Conservation (phyloP, 2,797 vertebrate genomes). For the Platyrinchus mystaceus region DNA sequence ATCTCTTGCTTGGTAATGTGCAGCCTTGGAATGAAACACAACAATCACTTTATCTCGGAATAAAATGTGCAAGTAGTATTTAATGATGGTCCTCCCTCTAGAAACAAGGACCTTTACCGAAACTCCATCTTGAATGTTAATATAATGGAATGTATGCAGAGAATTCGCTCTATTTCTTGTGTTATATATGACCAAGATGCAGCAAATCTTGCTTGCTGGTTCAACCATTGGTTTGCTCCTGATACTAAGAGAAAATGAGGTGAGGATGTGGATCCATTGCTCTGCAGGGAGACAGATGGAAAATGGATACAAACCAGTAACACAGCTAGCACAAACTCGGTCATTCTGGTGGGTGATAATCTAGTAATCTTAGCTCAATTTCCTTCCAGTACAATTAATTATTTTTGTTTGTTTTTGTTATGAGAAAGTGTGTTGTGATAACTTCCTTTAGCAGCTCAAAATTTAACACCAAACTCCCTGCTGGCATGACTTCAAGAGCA, state of each 20-base stretch:
- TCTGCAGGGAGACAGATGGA: not conserved
- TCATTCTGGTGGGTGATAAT: not conserved
- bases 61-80: not conserved
- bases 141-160: not conserved
- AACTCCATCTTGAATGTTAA: not conserved
- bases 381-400: constrained; percentile 14
- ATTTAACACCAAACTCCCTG: constrained; percentile 43
- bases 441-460: constrained; percentile 36
- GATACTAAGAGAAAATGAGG: not conserved
- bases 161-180: not conserved
- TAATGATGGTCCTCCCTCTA: not conserved
- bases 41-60: constrained; percentile 2
- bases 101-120: not conserved
- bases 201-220: not conserved
- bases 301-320: not conserved
- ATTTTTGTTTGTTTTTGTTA: constrained; percentile 39
- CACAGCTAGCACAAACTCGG: not conserved
- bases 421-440: constrained; percentile 10
- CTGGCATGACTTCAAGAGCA: constrained; percentile 48
- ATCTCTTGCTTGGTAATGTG: not conserved
- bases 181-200: not conserved
- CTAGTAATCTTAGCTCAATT: not conserved
- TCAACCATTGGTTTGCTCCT: not conserved
- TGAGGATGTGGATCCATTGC: not conserved
- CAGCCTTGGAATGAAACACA: constrained; percentile 22